Evolutionary conservation across 2,888 invertebrate genomes (phyloP).

Genomic region (Volucella inflata): DNA sequence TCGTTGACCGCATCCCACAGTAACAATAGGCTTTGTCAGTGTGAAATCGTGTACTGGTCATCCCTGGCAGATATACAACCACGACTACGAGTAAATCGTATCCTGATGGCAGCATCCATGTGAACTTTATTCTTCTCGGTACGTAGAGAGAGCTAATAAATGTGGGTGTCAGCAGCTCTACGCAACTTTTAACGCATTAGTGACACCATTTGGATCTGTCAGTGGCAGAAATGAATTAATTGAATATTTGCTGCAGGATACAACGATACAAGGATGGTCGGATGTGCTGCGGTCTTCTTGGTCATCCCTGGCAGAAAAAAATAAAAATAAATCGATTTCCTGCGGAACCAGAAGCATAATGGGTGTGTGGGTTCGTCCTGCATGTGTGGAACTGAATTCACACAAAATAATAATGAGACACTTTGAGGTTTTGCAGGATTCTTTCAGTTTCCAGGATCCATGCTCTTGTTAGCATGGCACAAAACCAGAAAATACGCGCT

Average conservation of each 20-base stretch:
- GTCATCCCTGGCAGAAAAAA: slow-evolving; percentile 19
- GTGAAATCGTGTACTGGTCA: slow-evolving; percentile 73
- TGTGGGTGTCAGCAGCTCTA: slow-evolving; percentile 56
- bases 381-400: slow-evolving; percentile 12
- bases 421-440: slow-evolving; percentile 59
- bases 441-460: slow-evolving; percentile 39
- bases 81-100: not conserved
- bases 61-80: slow-evolving; percentile 1
- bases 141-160: slow-evolving; percentile 61
- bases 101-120: slow-evolving; percentile 17
- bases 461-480: slow-evolving; percentile 47
- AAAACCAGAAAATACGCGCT: slow-evolving; percentile 47
- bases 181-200: slow-evolving; percentile 75
- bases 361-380: not conserved
- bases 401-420: slow-evolving; percentile 68
- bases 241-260: slow-evolving; percentile 66
- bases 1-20: slow-evolving; percentile 67
- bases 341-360: not conserved
- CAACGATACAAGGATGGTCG: slow-evolving; percentile 37
- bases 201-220: slow-evolving; percentile 76
- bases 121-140: slow-evolving; percentile 3
- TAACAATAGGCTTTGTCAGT: slow-evolving; percentile 72
- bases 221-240: slow-evolving; percentile 75
- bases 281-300: no score
- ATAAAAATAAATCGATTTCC: slow-evolving; percentile 50